Conservation (phyloP, 2,888 invertebrate species). For the Chymomyza fuscimana region DNA sequence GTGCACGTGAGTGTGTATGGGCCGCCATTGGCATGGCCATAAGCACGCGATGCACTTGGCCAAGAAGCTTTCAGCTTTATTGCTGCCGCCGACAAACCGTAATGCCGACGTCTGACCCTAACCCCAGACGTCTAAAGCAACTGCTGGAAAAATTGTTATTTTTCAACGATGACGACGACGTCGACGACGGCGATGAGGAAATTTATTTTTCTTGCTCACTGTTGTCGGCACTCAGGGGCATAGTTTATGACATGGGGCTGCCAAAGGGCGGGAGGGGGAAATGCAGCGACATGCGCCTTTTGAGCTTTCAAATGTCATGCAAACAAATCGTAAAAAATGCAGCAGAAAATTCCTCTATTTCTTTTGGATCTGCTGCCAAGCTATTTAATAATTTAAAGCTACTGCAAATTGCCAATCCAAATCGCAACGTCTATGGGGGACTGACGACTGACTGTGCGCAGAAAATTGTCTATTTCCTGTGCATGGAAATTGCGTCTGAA, state of each 20-base stretch:
- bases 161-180: background rate
- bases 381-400: constrained; percentile 22
- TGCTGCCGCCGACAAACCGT: background rate
- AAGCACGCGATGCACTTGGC: constrained; percentile 74
- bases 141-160: constrained; percentile 59
- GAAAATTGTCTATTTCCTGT: constrained; percentile 67
- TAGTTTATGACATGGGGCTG: constrained; percentile 61
- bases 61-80: constrained; percentile 39
- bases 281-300: constrained; percentile 31
- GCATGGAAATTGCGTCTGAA: background rate
- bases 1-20: constrained; percentile 29
- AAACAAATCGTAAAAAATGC: constrained; percentile 28
- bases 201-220: constrained; percentile 68
- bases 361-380: background rate
- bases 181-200: constrained; percentile 15
- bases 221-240: constrained; percentile 67
- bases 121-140: constrained; percentile 49
- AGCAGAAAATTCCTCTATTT: constrained; percentile 13
- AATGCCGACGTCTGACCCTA: constrained; percentile 25
- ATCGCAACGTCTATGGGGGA: background rate
- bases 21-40: constrained; percentile 42
- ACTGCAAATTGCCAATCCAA: background rate
- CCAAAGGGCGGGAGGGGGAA: constrained; percentile 35
- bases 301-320: constrained; percentile 16
- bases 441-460: background rate